Conservation (phyloP, 2,888 invertebrate species). For the Ephialtes manifestator region DNA sequence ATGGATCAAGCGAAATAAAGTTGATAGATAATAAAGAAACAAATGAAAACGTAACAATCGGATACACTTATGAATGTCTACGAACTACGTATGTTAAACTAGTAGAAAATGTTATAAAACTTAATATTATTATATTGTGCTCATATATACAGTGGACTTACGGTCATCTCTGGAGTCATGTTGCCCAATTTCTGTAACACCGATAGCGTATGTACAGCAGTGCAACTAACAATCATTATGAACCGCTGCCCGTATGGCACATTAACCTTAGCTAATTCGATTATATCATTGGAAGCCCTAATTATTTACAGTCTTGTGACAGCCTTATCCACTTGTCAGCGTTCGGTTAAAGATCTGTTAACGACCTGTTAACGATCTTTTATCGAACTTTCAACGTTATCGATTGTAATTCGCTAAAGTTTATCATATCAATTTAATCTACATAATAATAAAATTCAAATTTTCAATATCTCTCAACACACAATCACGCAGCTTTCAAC, state of each 20-base stretch:
- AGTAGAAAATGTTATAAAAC: constrained; percentile 17
- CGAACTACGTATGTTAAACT: constrained; percentile 15
- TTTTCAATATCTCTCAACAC: no score
- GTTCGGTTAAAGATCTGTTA: not conserved
- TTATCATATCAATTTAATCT: constrained; percentile 7
- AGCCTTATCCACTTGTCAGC: constrained; percentile 27
- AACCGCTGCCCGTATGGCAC: constrained; percentile 53
- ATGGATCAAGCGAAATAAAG: not conserved
- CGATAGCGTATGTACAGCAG: constrained; percentile 85
- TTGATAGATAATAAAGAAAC: not conserved
- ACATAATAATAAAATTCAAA: no score
- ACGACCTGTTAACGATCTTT: no score
- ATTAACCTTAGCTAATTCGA: constrained; percentile 26
- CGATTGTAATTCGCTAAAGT: not conserved
- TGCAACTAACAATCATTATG: constrained; percentile 79
- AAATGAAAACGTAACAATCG: not conserved
- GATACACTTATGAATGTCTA: not conserved
- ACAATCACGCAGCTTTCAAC: no score
- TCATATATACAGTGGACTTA: constrained; percentile 85
- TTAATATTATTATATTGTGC: constrained; percentile 72
- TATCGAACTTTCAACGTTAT: not conserved
- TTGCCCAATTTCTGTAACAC: constrained; percentile 86
- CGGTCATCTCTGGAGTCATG: constrained; percentile 86
- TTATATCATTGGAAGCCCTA: constrained; percentile 44
- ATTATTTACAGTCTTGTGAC: constrained; percentile 31